Conservation (phyloP, 2,113 vertebrate genomes). For the Casuarius casuarius region DNA sequence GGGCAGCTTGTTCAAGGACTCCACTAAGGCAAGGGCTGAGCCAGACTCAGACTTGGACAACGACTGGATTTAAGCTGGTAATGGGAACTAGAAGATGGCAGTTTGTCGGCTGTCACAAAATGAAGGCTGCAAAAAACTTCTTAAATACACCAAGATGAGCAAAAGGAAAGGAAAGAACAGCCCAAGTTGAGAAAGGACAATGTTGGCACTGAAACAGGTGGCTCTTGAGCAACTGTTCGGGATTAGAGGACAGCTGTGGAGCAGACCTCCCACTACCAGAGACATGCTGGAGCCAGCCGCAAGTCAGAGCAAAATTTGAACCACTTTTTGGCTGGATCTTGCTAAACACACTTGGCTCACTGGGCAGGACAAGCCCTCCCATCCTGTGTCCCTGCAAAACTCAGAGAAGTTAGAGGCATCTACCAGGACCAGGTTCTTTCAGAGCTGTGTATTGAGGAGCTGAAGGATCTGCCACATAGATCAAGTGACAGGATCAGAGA, state of each 20-base stretch:
- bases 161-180: background rate
- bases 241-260: background rate
- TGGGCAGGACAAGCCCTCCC: background rate
- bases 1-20: background rate
- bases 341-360: background rate
- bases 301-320: background rate
- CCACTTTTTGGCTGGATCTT: background rate
- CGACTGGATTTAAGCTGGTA: background rate
- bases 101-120: background rate
- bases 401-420: background rate
- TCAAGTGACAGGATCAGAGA: background rate
- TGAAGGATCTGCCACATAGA: background rate
- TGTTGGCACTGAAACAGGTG: background rate
- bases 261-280: background rate
- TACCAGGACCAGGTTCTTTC: background rate
- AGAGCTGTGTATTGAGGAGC: fast-evolving
- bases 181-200: background rate
- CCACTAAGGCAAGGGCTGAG: background rate
- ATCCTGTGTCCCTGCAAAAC: background rate
- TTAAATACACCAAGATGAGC: background rate
- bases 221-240: background rate
- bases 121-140: background rate
- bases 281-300: background rate
- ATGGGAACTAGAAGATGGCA: background rate
- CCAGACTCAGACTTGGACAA: background rate